A percentile compares a stretch with the other conserved stretches of the same genome.
phyloP scores from a whole-genome alignment of 2,888 invertebrate species.

The Bellardia bayeri region DNA sequence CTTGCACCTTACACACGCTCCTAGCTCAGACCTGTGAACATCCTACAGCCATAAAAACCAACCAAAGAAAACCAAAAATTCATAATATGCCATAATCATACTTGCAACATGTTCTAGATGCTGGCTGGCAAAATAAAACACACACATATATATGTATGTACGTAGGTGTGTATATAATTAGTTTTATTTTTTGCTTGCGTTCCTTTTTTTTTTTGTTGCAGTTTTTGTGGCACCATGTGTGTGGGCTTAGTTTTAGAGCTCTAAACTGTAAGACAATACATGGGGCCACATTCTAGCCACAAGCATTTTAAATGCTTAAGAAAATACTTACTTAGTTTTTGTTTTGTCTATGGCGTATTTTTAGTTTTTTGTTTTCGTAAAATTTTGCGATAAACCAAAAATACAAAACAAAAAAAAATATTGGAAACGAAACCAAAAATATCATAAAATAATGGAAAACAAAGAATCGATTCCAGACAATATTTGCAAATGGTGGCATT shows the following conservation, averaged over 20 bases:
- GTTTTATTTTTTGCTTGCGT: constrained; percentile 51
- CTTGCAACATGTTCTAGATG: constrained; percentile 28
- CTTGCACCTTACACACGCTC: constrained; percentile 67
- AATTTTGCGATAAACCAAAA: constrained; percentile 54
- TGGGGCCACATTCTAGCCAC: constrained; percentile 68
- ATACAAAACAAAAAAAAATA: constrained; percentile 29
- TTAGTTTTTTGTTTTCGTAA: constrained; percentile 12
- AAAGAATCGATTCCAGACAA: constrained; percentile 70
- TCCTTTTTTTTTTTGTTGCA: not conserved
- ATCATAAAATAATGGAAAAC: constrained; percentile 67
- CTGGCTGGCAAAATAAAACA: not conserved
- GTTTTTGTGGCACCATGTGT: constrained; percentile 57
- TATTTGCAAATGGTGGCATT: constrained; percentile 74
- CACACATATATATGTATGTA: constrained; percentile 43
- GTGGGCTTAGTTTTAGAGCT: constrained; percentile 65
- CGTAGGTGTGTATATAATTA: constrained; percentile 72
- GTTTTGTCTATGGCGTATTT: constrained; percentile 33
- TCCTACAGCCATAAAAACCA: constrained; percentile 58
- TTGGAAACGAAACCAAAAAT: constrained; percentile 53
- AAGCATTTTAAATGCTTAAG: constrained; percentile 60
- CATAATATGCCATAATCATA: constrained; percentile 42
- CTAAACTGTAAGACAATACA: constrained; percentile 51
- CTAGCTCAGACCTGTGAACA: constrained; percentile 20
- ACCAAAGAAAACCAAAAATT: not conserved
- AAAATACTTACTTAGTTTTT: constrained; percentile 55